Base-by-base conservation (phyloP, 2,113 vertebrate species). In the Pogona vitticeps region DNA sequence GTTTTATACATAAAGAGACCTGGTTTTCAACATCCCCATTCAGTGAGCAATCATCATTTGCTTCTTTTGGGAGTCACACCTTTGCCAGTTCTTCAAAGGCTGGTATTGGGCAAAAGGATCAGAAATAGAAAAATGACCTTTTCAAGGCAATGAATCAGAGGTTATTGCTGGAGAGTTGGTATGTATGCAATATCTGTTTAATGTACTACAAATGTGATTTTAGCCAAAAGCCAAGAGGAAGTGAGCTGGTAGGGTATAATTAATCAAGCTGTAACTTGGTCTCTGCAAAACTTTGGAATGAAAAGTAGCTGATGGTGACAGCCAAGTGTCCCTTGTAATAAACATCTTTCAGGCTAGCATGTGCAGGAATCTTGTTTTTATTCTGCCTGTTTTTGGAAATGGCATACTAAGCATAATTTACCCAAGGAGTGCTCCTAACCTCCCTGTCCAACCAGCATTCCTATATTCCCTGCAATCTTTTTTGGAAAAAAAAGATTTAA, bases 171-270 rank as follows among this genome's bases (percentile, higher is more conserved):
- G 63, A 88, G 85, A 21, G 17, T 33, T 23, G 65, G 78, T 58
- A 36, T 36, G 59, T n/a, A 63, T 89, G 86, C 86, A 76, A 58
- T 90, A 59, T 82, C 90, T 84, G 59, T 91, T 92, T 86, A 91
- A 88, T 90, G 80, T 84, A 72, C 61, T 80, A 68, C 63, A 90
- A 2, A 1, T 28, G 80, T 3, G 0, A 33, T 86, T 80, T 88
- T 65, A 87, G 84, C 89, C 86, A 87, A 92, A 88, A 46, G 21
- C 86, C 90, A 86, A 92, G 83, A 42, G 73, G 86, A 89, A 82
- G n/a, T 88, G 59, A 90, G 38, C 61, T 83, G 85, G 40, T 15
- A 87, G 91, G 59, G 52, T 0, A 61, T 86, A 87, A 31, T 82
- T 76, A 82, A 83, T 78, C 91, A 86, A 82, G 0, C 10, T 40